These are phyloP conservation scores for Xenopus petersii DNA, from an alignment of 2,797 vertebrate genomes.

Conservation along the genomic window DNA sequence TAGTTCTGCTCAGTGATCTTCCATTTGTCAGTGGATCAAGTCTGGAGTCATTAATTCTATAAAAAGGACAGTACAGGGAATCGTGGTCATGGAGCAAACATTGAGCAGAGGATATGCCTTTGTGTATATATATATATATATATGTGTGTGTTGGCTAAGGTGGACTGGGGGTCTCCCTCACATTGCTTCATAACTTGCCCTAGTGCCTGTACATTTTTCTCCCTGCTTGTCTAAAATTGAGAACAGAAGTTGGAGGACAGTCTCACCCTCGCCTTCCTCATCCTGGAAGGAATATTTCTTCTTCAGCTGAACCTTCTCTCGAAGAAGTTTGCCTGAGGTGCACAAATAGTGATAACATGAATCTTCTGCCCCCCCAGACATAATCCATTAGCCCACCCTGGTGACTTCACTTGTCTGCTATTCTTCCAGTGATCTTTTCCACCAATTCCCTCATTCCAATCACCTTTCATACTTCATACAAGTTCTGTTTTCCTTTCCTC, in stretches of 20 bases:
- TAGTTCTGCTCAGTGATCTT: too few relatives aligned
- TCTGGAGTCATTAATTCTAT: neutral
- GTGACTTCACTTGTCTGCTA: too few relatives aligned
- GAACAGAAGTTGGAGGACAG: slow-evolving; percentile 4
- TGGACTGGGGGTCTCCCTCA: slow-evolving; percentile 10
- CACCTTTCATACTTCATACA: too few relatives aligned
- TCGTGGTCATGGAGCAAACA: neutral
- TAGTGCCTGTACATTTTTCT: slow-evolving; percentile 33
- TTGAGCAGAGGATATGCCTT: neutral
- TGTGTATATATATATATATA: slow-evolving; percentile 2
- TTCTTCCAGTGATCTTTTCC: too few relatives aligned
- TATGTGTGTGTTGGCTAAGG: neutral
- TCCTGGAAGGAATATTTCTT: neutral
- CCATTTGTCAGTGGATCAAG: too few relatives aligned
- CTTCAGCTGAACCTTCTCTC: too few relatives aligned
- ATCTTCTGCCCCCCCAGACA: too few relatives aligned
- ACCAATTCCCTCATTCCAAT: too few relatives aligned
- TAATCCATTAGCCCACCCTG: too few relatives aligned
- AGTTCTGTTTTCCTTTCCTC: too few relatives aligned
- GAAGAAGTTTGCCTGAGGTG: too few relatives aligned
- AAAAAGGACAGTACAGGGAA: neutral
- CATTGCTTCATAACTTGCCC: slow-evolving; percentile 19
- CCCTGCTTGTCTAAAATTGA: slow-evolving; percentile 7
- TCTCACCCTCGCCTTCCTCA: neutral
- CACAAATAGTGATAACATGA: too few relatives aligned